Conservation (phyloP, 2,888 invertebrate species). For the Clanis bilineata region DNA sequence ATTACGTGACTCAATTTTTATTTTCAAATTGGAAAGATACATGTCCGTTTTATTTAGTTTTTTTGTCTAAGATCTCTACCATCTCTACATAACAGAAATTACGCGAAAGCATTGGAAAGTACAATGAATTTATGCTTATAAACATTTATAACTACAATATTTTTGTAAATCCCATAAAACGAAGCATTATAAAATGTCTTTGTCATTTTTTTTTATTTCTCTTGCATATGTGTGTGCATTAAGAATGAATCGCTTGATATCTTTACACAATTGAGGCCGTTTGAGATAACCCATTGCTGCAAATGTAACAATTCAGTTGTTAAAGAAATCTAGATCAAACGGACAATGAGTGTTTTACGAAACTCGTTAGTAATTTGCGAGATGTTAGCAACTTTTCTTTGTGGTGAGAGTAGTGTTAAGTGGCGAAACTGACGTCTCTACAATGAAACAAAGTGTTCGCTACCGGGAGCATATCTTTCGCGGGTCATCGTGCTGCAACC, state of each 20-base stretch:
- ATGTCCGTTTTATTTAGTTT: too few species aligned
- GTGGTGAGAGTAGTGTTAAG: constrained; percentile 72
- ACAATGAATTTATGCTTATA: background rate
- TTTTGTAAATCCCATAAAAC: too few species aligned
- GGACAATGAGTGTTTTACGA: constrained; percentile 74
- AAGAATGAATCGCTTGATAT: constrained; percentile 9
- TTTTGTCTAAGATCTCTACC: too few species aligned
- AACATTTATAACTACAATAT: background rate
- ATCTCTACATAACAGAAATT: too few species aligned
- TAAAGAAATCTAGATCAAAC: constrained; percentile 73
- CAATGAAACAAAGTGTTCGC: constrained; percentile 55
- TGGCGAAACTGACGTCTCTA: constrained; percentile 64
- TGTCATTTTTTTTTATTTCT: background rate
- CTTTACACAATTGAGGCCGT: constrained; percentile 45
- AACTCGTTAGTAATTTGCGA: constrained; percentile 68
- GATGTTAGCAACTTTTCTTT: constrained; percentile 66
- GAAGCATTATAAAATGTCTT: background rate
- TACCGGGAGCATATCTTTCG: constrained; percentile 46
- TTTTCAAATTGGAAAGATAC: too few species aligned
- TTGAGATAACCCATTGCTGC: constrained; percentile 47
- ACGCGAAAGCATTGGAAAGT: background rate
- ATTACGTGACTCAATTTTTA: background rate
- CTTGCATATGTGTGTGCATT: constrained; percentile 7
- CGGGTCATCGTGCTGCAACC: constrained; percentile 67
- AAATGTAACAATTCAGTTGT: constrained; percentile 48